A percentile compares a stretch with the other conserved stretches of the same genome.
These are phyloP conservation scores for Brachionus calyciflorus DNA, from an alignment of 1,140 invertebrate species.

Conservation along the genomic window DNA sequence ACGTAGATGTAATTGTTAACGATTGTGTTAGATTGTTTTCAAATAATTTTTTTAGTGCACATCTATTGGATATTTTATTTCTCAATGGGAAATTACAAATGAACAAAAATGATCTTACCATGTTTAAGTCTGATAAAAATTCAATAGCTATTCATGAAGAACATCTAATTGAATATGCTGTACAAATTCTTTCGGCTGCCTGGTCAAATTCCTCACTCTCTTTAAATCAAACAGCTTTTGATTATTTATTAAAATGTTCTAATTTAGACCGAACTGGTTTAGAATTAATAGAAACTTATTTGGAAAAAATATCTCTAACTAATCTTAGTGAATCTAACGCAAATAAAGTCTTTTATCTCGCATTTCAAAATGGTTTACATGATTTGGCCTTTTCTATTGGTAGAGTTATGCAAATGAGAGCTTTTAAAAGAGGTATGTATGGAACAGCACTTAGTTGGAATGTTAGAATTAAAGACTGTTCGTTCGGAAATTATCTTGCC, in stretches of 20 bases:
- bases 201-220: not conserved
- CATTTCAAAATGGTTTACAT: constrained; percentile 38
- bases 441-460: constrained; percentile 35
- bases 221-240: constrained; percentile 37
- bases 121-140: not conserved
- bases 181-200: constrained; percentile 1
- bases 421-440: not conserved
- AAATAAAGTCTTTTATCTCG: constrained; percentile 4
- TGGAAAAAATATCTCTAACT: constrained; percentile 23
- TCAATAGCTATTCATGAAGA: not conserved
- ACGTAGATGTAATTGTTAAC: not conserved
- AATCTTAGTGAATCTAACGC: constrained; percentile 3
- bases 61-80: constrained; percentile 32
- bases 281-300: not conserved
- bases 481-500: constrained; percentile 13
- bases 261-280: not conserved
- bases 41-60: constrained; percentile 29
- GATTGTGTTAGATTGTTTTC: constrained; percentile 14
- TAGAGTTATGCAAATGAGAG: constrained; percentile 28
- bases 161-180: constrained; percentile 15
- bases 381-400: constrained; percentile 45
- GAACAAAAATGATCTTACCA: not conserved
- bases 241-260: constrained; percentile 25
- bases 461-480: constrained; percentile 28
- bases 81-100: constrained; percentile 39